Percentiles rank a stretch among this genome's conserved stretches.
Evolutionary conservation across 2,888 invertebrate species (phyloP).

Genomic region (Hirtodrosophila cameraria): DNA sequence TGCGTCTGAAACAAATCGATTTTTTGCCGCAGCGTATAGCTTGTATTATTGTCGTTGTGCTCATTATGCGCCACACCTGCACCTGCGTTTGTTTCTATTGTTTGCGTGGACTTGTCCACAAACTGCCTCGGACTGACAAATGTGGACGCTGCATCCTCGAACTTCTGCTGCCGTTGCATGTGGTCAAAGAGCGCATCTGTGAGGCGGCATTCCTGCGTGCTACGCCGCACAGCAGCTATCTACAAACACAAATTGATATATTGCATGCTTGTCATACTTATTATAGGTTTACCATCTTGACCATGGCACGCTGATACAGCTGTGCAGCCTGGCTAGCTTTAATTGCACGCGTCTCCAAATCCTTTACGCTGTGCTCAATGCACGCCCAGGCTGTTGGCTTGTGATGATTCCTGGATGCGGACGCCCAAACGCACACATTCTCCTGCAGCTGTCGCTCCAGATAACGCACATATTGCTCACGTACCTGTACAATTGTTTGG

Average conservation of each 20-base stretch:
- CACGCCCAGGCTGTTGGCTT: conserved; percentile 64
- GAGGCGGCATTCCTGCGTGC: conserved; percentile 72
- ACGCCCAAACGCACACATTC: conserved; percentile 69
- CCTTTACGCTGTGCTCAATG: conserved; percentile 62
- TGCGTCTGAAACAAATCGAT: conserved; percentile 78
- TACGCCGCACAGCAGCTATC: conserved; percentile 76
- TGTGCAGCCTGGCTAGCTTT: conserved; percentile 78
- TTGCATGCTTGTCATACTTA: not conserved
- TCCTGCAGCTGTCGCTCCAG: conserved; percentile 76
- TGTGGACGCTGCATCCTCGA: conserved; percentile 1
- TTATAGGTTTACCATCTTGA: conserved; percentile 78
- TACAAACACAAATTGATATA: conserved; percentile 21
- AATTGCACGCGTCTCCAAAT: conserved; percentile 76
- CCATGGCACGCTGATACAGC: conserved; percentile 79
- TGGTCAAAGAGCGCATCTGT: conserved; percentile 61
- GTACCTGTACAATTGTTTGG: conserved; percentile 63
- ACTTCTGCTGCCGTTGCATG: conserved; percentile 47
- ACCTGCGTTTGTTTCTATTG: no score
- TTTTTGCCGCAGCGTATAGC: conserved; percentile 69
- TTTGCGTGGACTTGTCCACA: conserved; percentile 55
- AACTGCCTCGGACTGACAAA: not conserved
- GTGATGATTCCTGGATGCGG: conserved; percentile 59
- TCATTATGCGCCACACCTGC: conserved; percentile 14
- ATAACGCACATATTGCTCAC: conserved; percentile 77
- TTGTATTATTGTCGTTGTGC: conserved; percentile 22